Base-by-base conservation (phyloP, 2,797 vertebrate species). In the Crocodylus rhombifer region DNA sequence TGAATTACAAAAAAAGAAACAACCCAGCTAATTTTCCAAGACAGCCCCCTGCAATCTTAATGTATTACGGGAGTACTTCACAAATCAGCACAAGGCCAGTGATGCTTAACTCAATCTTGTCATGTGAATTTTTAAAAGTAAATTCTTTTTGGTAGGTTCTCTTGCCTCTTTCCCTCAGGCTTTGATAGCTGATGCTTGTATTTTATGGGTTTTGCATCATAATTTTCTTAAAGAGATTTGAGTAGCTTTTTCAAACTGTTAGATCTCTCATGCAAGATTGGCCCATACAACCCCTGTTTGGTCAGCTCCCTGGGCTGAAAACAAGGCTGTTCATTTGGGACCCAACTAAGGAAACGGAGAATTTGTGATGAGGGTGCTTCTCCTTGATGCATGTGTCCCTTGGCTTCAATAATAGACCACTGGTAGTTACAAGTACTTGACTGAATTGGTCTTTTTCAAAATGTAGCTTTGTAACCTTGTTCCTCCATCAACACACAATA, bases 131-230 rank as follows among this genome's bases (percentile, higher is more conserved):
- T 76, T 84, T 87, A 51, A n/a, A 10, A 60, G 61, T 4, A 0
- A 0, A 9, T 28, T n/a, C n/a, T 63, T 73, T 0, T 0, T 33
- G 74, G 36, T 5, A 2, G 78, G 82, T 74, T 63, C 71, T 57
- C n/a, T 86, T 79, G 78, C 63, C 80, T 58, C 4, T 73, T 90
- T 5, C 58, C 76, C 86, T 89, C 13, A 30, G 67, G 14, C 36
- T 0, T 23, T 42, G 26, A 42, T 73, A 14, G 42, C 69, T 73
- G 26, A 51, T 73, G 23, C 36, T 16, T 73, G 36, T 73, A 14
- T 51, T 51, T 51, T 73, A 25, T 51, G 36, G 36, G 69, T 73
- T 51, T 42, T 51, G 69, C 69, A 73, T 25, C 14, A 51, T 8
- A 7, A 12, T 36, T 36, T 25, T 73, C 36, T 16, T 73, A 12